Evolutionary conservation across 2,797 vertebrate genomes (phyloP), one percentile per base, ranked within the genome.

Genomic region (Onychomys leucogaster): DNA sequence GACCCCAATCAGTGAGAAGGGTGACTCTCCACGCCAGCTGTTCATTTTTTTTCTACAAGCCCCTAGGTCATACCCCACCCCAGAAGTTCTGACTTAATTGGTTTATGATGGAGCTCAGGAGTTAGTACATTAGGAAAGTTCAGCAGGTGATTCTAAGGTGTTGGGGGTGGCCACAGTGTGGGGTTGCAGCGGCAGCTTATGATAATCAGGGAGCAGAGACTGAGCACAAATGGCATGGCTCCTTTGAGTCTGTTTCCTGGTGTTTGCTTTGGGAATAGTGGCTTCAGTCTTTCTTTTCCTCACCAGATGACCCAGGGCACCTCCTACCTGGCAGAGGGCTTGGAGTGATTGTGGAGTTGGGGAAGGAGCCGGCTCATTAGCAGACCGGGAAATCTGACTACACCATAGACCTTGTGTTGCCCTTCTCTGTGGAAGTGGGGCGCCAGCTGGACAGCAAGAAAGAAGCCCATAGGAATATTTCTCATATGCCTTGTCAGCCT

Each of bases 361-460:
- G 21, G 19, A 69, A 25, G 13, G 23, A 55, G 77, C 37, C 57
- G 83, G 43, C 59, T 52, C 21, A 0, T 4, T 69, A 46, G 43
- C 43, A 73, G 29, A 59, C 43, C 17, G 25, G 61, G 46, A 46
- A 43, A 2, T 11, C 12, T 27, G 34, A 61, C 21, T 19, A 2
- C 27, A 19, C 61, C 6, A 6, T 0, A 11, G 57, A 6, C 27
- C 11, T 11, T 1, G 6, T 2, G 34, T 46, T 82, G 29, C 29
- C 37, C 46, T 46, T 46, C 21, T 46, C 21, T 0, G 0, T 0
- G 8, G 65, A 41, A 14, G 0, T 0, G 4, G n/a, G 13, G 12
- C 10, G 37, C 19, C 55, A 73, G 57, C 0, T 10, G 69, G 37
- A 55, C 10, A 49, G 41, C n/a, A 63, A 94, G 27, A 83, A 37